Evolutionary conservation across 35 echinoderm and acorn worm genomes (phyloP).

Genomic region (Apostichopus parvimensis): DNA sequence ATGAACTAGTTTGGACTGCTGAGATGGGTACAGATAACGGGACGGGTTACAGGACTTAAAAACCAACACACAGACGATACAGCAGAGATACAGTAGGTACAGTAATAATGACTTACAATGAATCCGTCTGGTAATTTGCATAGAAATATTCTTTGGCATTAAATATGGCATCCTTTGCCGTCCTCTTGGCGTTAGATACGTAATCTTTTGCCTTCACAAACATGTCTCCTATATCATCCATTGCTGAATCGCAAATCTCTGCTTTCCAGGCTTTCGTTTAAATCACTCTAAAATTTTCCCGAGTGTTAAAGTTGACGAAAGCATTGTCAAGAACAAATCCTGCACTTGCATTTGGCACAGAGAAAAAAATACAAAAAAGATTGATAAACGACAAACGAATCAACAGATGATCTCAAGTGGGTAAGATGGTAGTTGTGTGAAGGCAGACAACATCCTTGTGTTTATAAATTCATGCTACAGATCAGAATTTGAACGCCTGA

Average conservation of each 20-base stretch:
- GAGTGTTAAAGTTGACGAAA: background rate
- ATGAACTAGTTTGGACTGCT: too few species aligned
- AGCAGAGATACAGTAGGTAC: too few species aligned
- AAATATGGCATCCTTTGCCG: constrained; percentile 94
- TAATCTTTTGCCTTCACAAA: constrained; percentile 84
- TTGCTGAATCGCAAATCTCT: background rate
- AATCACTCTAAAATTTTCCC: background rate
- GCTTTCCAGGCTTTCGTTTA: background rate
- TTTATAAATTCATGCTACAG: background rate
- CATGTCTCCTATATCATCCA: constrained; percentile 87
- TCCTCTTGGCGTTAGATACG: constrained; percentile 79
- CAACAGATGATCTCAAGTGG: background rate
- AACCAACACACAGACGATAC: too few species aligned
- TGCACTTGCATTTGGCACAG: background rate
- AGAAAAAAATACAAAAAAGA: background rate
- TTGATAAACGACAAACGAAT: background rate
- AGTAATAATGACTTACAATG: constrained; percentile 70
- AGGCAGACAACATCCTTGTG: background rate
- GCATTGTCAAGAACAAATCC: background rate
- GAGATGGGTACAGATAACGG: too few species aligned
- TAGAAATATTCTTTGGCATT: constrained; percentile 99
- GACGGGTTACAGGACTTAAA: too few species aligned
- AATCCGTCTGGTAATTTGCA: constrained; percentile 94
- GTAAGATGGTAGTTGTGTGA: background rate
- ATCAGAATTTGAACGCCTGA: too few species aligned